A percentile compares a stretch with the other conserved stretches of the same genome.
phyloP scores from a whole-genome alignment of 2,888 invertebrate genomes.

The Hirudinaria manillensis region DNA sequence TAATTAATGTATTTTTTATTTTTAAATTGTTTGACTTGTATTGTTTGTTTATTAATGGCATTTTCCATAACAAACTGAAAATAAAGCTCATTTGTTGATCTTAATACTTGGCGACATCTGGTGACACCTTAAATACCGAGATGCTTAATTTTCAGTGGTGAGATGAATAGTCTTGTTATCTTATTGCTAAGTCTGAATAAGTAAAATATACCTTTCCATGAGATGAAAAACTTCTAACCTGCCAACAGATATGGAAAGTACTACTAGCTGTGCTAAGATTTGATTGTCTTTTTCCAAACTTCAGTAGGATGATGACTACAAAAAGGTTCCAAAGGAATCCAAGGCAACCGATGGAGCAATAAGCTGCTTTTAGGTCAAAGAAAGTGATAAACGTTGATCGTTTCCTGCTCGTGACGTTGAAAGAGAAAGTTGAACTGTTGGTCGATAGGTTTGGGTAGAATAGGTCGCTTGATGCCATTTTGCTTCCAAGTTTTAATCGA shows the following conservation, averaged over 20 bases:
- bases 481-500: too few relatives aligned
- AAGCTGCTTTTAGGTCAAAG: slow-evolving; percentile 23
- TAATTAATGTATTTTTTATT: not conserved
- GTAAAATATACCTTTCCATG: too few relatives aligned
- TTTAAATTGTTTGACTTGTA: not conserved
- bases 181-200: too few relatives aligned
- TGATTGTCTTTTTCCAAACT: not conserved
- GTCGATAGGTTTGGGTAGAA: too few relatives aligned
- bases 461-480: too few relatives aligned
- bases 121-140: too few relatives aligned
- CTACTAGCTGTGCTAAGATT: not conserved
- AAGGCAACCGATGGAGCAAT: slow-evolving; percentile 32
- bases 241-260: slow-evolving; percentile 16
- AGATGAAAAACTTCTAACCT: not conserved
- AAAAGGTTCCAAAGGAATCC: slow-evolving; percentile 37
- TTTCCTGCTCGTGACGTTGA: not conserved
- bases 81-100: not conserved
- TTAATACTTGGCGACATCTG: not conserved
- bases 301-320: slow-evolving; percentile 32
- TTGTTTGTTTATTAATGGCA: too few relatives aligned
- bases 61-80: too few relatives aligned
- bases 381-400: not conserved
- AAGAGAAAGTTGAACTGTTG: not conserved
- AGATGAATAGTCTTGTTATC: too few relatives aligned
- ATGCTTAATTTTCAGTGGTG: too few relatives aligned